phyloP scores from a whole-genome alignment of 2,797 vertebrate species.

The Falco berigora region DNA sequence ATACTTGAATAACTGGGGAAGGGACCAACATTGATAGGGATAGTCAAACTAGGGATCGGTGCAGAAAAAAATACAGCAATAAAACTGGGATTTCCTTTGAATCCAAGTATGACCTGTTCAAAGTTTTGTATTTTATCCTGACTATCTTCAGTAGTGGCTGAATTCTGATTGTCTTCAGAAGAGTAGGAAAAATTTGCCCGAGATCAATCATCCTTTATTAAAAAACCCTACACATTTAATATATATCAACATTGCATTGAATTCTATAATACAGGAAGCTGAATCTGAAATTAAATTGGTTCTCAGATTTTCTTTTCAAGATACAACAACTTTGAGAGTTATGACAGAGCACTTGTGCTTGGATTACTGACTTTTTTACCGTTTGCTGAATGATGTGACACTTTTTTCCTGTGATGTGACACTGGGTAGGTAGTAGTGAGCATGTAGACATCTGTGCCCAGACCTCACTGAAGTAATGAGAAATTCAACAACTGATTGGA shows the following conservation, averaged over 20 bases:
- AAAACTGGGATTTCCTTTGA: not conserved
- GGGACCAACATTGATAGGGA: not conserved
- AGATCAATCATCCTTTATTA: not conserved
- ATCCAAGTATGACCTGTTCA: not conserved
- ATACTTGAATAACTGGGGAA: not conserved
- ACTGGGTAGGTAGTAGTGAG: not conserved
- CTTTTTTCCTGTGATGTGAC: not conserved
- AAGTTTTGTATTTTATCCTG: not conserved
- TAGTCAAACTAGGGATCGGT: not conserved
- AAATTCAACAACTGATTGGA: not conserved
- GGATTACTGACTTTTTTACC: not conserved
- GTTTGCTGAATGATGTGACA: not conserved
- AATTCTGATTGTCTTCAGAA: not conserved
- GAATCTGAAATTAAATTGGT: not conserved
- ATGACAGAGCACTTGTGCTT: not conserved
- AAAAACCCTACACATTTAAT: not conserved
- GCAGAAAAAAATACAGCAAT: not conserved
- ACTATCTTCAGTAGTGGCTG: not conserved
- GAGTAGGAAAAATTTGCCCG: not conserved
- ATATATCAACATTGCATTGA: not conserved
- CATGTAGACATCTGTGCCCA: not conserved
- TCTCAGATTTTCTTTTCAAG: not conserved
- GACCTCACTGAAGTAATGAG: not conserved
- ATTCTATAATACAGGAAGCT: not conserved
- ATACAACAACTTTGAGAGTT: not conserved